phyloP scores from a whole-genome alignment of 1,140 invertebrate genomes.

The Acarapis woodi region DNA sequence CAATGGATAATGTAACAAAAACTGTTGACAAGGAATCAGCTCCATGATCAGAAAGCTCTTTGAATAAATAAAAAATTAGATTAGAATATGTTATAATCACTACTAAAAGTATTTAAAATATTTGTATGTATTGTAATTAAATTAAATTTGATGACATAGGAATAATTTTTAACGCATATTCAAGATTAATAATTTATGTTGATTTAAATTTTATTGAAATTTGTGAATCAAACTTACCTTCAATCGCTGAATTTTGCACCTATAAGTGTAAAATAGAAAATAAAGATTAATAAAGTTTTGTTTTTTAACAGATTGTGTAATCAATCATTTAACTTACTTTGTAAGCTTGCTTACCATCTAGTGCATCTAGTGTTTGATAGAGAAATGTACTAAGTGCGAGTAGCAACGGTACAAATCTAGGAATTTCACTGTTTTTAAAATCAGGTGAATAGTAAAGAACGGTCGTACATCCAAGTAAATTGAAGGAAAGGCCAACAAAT shows the following conservation, averaged over 20 bases:
- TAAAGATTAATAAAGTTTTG: no score
- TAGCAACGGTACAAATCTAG: slow-evolving; percentile 21
- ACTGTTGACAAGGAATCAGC: slow-evolving; percentile 44
- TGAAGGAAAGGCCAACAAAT: slow-evolving; percentile 11
- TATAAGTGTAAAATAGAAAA: not conserved
- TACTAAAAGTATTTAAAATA: no score
- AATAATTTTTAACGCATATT: no score
- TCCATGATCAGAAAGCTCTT: slow-evolving; percentile 95
- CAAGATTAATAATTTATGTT: no score
- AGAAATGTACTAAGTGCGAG: slow-evolving; percentile 24
- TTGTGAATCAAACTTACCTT: slow-evolving; percentile 68
- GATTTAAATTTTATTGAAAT: no score
- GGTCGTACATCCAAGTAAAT: slow-evolving; percentile 11
- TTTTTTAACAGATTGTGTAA: no score
- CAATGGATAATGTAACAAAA: slow-evolving; percentile 74
- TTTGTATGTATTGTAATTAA: no score
- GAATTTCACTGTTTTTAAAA: slow-evolving; percentile 21
- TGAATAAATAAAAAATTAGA: no score
- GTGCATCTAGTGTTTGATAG: slow-evolving; percentile 28
- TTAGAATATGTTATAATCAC: no score
- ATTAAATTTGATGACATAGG: no score
- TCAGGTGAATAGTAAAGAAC: slow-evolving; percentile 12
- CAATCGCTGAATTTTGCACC: no score
- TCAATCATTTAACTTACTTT: no score
- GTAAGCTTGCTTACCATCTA: slow-evolving; percentile 28